Evolutionary conservation across 1,140 invertebrate species (phyloP).

Genomic region (Eupeodes corollae): DNA sequence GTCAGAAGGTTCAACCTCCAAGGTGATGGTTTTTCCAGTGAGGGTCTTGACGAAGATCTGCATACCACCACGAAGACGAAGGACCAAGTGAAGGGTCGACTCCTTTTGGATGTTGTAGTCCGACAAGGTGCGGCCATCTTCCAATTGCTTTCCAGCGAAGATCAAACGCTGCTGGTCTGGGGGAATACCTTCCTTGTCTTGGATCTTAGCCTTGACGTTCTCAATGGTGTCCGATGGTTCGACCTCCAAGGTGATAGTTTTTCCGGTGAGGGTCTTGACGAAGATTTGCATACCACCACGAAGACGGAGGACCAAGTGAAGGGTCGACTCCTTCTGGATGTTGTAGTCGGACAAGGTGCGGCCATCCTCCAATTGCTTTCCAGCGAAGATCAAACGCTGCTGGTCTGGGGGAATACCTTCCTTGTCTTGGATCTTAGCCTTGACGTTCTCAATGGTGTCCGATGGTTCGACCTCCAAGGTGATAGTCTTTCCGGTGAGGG

Average conservation of each 20-base stretch:
- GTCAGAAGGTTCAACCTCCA: slow-evolving; percentile 66
- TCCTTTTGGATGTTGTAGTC: slow-evolving; percentile 54
- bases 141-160: slow-evolving; percentile 53
- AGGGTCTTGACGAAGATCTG: slow-evolving; percentile 72
- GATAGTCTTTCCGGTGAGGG: slow-evolving; percentile 61
- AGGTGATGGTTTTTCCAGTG: slow-evolving; percentile 71
- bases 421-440: slow-evolving; percentile 66
- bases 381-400: slow-evolving; percentile 55
- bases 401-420: slow-evolving; percentile 56
- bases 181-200: slow-evolving; percentile 54
- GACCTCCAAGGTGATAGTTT: slow-evolving; percentile 77
- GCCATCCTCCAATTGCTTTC: slow-evolving; percentile 61
- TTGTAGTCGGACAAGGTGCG: slow-evolving; percentile 53
- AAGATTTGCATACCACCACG: slow-evolving; percentile 83
- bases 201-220: slow-evolving; percentile 64
- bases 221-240: slow-evolving; percentile 62
- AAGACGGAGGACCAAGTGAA: slow-evolving; percentile 71
- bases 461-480: slow-evolving; percentile 61
- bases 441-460: slow-evolving; percentile 67
- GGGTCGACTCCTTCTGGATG: slow-evolving; percentile 79
- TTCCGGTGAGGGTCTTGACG: slow-evolving; percentile 84
- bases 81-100: slow-evolving; percentile 52
- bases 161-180: slow-evolving; percentile 46
- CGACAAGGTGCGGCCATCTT: slow-evolving; percentile 45
- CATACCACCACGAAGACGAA: slow-evolving; percentile 48